Evolutionary conservation across 2,888 invertebrate genomes (phyloP), one percentile per base, ranked within the genome.

Genomic region (Scotopteryx bipunctaria): DNA sequence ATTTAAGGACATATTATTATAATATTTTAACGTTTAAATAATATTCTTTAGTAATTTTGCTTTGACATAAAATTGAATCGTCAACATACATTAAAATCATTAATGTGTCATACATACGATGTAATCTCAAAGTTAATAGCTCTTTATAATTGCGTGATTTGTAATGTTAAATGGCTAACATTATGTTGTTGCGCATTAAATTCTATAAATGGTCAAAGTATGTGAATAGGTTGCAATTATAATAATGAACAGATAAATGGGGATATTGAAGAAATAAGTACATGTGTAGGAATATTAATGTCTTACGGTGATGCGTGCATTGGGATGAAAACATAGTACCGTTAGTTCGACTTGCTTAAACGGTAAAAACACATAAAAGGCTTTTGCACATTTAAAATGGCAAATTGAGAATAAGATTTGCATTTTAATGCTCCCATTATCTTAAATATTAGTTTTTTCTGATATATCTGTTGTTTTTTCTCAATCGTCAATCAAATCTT

Each of bases 271-370:
- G 15, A 25, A 43, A 25, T 35, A 32, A 13, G 35, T 31, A 49
- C 19, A 3, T 5, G 21, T 11, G 16, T 8, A 27, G 8, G 8
- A 32, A 31, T 11, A 23, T 43, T 5, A 5, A 35, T 36, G 19
- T 17, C 5, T 31, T 21, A 9, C 16, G 15, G 23, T 38, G 17
- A 43, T 33, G 45, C 41, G 42, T 19, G 16, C 15, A 32, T 41
- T 31, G 29, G 23, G 38, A 43, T 31, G 38, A 50, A 55, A 51
- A 46, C 31, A 40, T 61, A 59, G 46, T 67, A 76, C 81, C 78
- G 81, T 78, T 79, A 78, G 27, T 47, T 49, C 67, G 67, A 58
- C 57, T 69, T 53, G 65, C 71, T 70, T 72, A 49, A 83, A 80
- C 80, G 77, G 82, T 83, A 81, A 69, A 72, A 40, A 31, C 42